Conservation (phyloP, 2,797 vertebrate species). For the Eurystomus glaucurus region DNA sequence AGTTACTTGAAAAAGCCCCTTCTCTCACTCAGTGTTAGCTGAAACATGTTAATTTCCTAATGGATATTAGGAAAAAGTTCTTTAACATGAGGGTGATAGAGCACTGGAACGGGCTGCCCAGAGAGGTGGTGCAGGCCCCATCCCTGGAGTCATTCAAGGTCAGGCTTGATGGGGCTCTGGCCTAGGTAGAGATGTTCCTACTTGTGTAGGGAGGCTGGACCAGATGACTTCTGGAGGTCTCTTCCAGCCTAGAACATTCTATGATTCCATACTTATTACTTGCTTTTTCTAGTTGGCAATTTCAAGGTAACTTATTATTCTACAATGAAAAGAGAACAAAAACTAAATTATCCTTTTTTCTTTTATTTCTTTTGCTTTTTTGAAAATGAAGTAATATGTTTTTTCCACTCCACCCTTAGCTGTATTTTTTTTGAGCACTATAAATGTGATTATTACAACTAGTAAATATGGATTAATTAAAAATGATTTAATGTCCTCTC, state of each 20-base stretch:
- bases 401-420: neutral
- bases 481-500: neutral
- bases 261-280: neutral
- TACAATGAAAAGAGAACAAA: neutral
- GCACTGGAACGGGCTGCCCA: too few species aligned
- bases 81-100: too few species aligned
- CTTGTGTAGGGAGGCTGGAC: too few species aligned
- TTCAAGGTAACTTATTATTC: neutral
- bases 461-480: neutral
- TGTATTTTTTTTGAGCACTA: neutral
- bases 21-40: neutral
- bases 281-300: neutral
- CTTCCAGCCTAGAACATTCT: too few species aligned
- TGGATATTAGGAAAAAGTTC: too few species aligned
- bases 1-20: neutral
- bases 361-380: accelerated
- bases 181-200: too few species aligned
- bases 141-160: too few species aligned
- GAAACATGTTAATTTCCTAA: neutral
- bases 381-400: neutral
- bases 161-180: too few species aligned
- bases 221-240: too few species aligned
- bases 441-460: neutral
- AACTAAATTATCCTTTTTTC: accelerated
- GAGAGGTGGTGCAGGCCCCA: too few species aligned